Conservation (phyloP, 1,140 invertebrate genomes). For the Zaprionus africanus region DNA sequence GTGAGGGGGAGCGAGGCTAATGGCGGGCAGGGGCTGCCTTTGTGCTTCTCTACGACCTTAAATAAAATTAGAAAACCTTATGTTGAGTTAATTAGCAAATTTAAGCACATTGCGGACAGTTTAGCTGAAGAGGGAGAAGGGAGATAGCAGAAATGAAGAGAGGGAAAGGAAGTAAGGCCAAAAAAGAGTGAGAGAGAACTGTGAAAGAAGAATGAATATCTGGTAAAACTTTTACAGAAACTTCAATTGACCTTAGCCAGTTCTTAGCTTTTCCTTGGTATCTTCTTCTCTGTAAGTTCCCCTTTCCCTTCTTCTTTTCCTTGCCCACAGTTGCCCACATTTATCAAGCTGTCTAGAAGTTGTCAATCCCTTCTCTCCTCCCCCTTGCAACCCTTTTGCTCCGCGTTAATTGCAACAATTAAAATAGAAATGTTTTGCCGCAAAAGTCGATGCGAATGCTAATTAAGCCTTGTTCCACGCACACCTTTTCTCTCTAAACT, state of each 20-base stretch:
- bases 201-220: no score
- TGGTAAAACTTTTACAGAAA: background rate
- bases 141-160: background rate
- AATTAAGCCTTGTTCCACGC: slow-evolving; percentile 64
- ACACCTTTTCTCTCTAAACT: slow-evolving; percentile 55
- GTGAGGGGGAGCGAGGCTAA: slow-evolving; percentile 3
- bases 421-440: slow-evolving; percentile 73
- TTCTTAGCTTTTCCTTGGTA: background rate
- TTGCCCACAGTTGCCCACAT: slow-evolving; percentile 26
- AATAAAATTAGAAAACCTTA: slow-evolving; percentile 84
- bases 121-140: background rate
- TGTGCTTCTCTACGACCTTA: slow-evolving; percentile 51
- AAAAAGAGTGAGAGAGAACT: no score
- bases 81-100: slow-evolving; percentile 80
- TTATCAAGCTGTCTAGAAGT: background rate
- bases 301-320: background rate
- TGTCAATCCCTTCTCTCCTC: background rate
- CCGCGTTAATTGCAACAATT: slow-evolving; percentile 67
- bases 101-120: slow-evolving; percentile 49
- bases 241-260: background rate
- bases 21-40: background rate
- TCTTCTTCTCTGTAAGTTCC: background rate
- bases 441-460: slow-evolving; percentile 69
- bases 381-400: slow-evolving; percentile 34
- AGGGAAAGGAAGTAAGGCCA: background rate